Evolutionary conservation across 2,888 invertebrate species (phyloP).

Genomic region (Cremastinae sp.): DNA sequence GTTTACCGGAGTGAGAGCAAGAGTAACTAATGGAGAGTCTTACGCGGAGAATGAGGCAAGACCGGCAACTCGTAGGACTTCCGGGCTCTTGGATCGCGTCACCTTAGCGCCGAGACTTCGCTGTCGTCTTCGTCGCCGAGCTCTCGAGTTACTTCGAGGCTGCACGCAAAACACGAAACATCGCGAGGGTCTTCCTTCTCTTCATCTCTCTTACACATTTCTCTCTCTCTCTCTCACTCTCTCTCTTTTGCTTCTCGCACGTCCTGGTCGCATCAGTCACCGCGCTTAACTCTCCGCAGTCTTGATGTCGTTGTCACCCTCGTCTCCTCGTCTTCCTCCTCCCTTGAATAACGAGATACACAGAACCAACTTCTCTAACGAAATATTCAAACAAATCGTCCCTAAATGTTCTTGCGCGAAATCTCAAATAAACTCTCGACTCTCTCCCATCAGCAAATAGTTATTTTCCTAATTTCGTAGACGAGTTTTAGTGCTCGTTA

Average conservation of each 20-base stretch:
- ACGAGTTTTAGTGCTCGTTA: too few relatives aligned
- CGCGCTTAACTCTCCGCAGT: constrained; percentile 30
- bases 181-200: constrained; percentile 59
- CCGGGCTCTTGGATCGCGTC: constrained; percentile 60
- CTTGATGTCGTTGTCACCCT: constrained; percentile 33
- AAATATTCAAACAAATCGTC: constrained; percentile 36
- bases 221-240: constrained; percentile 14
- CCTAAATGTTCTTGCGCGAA: background rate
- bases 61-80: constrained; percentile 61
- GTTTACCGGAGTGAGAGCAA: constrained; percentile 53
- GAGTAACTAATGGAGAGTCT: constrained; percentile 54
- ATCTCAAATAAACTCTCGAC: constrained; percentile 1
- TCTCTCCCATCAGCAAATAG: background rate
- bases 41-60: constrained; percentile 31
- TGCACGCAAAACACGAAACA: constrained; percentile 61
- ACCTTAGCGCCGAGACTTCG: constrained; percentile 64
- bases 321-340: constrained; percentile 28
- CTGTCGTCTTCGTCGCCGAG: constrained; percentile 46
- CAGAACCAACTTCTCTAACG: constrained; percentile 19
- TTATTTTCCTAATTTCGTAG: too few relatives aligned
- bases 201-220: background rate
- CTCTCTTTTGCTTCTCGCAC: background rate
- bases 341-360: constrained; percentile 41
- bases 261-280: constrained; percentile 45
- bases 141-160: constrained; percentile 63